Conservation (phyloP, 2,888 invertebrate species). For the Notodonta dromedarius region DNA sequence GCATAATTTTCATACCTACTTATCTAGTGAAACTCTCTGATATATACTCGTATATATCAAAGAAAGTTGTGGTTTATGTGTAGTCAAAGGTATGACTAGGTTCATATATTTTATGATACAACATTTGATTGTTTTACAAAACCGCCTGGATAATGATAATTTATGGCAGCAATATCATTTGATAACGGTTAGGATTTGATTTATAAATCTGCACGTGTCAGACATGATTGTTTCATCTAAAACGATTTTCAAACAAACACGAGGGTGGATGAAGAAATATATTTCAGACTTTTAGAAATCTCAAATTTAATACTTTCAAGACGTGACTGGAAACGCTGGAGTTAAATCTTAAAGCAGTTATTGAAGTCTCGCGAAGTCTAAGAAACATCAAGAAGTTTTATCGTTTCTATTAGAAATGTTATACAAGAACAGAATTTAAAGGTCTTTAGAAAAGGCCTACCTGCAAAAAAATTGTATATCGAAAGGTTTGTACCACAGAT, state of each 20-base stretch:
- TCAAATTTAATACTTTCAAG: conserved; percentile 2
- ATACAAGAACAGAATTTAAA: background rate
- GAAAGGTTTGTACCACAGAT: no score
- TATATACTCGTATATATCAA: no score
- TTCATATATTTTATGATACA: no score
- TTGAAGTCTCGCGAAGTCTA: background rate
- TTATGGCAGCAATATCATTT: conserved; percentile 1
- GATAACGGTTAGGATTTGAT: conserved; percentile 1
- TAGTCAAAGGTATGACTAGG: no score
- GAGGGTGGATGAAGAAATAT: background rate
- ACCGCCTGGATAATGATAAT: background rate
- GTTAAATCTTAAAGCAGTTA: background rate
- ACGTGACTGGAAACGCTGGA: conserved; percentile 1
- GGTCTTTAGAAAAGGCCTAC: no score
- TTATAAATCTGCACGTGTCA: background rate
- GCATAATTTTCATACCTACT: no score
- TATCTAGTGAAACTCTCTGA: no score
- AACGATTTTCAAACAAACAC: conserved; percentile 2
- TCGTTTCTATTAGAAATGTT: background rate
- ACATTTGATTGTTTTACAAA: background rate
- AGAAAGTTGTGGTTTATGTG: no score
- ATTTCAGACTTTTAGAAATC: background rate
- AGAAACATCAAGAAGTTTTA: background rate
- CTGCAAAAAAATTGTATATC: background rate
- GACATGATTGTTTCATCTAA: background rate